Base-by-base conservation (phyloP, 64 coral and sea anemone species). In the Pocillopora damicornis region DNA sequence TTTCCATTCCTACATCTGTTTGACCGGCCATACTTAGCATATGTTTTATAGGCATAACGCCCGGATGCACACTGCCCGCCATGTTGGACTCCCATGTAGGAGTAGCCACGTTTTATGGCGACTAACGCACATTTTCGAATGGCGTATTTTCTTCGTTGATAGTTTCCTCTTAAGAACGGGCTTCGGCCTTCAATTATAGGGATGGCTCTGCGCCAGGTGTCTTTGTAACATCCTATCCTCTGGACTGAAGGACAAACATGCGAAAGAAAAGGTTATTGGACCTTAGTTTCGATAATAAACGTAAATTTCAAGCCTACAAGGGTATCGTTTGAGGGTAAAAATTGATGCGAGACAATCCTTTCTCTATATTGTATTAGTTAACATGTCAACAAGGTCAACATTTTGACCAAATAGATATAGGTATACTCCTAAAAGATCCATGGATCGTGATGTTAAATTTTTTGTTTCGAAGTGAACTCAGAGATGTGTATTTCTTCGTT, bases 151-250 rank as follows among this genome's bases (percentile, higher is more conserved):
- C 81, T 18, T 73, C 81, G 18, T 37, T 85, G 37, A n/a, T 77
- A 76, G 76, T 89, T 80, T 37, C 87, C 87, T 85, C 37, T 42
- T n/a, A 85, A 72, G 42, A 85, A 37, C 16, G 62, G 87, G 26
- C 23, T 59, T 67, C 11, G 58, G n/a, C 62, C 87, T 38, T 79
- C 76, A n/a, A 79, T 62, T 57, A 59, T 11, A 3, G 87, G 87
- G 30, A 89, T 78, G 25, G 87, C 87, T 42, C 87, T 68, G 34
- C 76, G 76, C 22, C 37, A 71, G 0, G 38, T 89, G 77, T 89
- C 87, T 79, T 60, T 89, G 34, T 35, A 89, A 45, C 87, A 89
- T 37, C 87, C 87, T 25, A 89, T 79, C 34, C 87, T 85, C 23
- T 85, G 81, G 45, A 85, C 81, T 85, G 37, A 66, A 59, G 42